Evolutionary conservation across 1,140 invertebrate species (phyloP).

Genomic region (Lepidurus packardi): DNA sequence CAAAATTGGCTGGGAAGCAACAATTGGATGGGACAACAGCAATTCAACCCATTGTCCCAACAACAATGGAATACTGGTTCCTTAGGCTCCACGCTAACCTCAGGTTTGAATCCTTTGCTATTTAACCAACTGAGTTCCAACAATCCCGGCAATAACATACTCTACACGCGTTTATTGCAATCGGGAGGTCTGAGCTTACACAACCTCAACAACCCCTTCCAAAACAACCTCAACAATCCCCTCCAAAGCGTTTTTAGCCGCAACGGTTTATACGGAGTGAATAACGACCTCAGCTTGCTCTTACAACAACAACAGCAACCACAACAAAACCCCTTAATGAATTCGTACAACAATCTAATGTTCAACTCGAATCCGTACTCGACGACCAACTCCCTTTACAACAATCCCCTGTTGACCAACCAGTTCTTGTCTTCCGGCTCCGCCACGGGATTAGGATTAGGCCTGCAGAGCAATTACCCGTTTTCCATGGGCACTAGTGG

Average conservation of each 20-base stretch:
- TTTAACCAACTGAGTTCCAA: not conserved
- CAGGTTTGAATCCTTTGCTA: not conserved
- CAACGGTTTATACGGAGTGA: not conserved
- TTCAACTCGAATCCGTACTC: not conserved
- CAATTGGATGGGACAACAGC: not conserved
- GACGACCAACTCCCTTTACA: not conserved
- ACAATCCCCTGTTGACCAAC: not conserved
- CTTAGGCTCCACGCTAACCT: not conserved
- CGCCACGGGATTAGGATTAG: not conserved
- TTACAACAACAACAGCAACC: not conserved
- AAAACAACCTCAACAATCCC: not conserved
- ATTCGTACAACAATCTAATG: not conserved
- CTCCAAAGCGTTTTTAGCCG: not conserved
- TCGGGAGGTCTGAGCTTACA: not conserved
- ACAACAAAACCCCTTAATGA: not conserved
- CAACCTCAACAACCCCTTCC: too few species aligned
- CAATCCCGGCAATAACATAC: not conserved
- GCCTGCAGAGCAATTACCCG: not conserved
- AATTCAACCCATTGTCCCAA: not conserved
- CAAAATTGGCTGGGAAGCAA: not conserved
- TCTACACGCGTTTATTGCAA: not conserved
- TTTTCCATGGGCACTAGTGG: not conserved
- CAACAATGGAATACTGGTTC: constrained; percentile 9
- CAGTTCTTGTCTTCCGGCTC: not conserved
- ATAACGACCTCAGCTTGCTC: not conserved